phyloP scores from a whole-genome alignment of 2,113 vertebrate species.

The Chinchilla lanigera region DNA sequence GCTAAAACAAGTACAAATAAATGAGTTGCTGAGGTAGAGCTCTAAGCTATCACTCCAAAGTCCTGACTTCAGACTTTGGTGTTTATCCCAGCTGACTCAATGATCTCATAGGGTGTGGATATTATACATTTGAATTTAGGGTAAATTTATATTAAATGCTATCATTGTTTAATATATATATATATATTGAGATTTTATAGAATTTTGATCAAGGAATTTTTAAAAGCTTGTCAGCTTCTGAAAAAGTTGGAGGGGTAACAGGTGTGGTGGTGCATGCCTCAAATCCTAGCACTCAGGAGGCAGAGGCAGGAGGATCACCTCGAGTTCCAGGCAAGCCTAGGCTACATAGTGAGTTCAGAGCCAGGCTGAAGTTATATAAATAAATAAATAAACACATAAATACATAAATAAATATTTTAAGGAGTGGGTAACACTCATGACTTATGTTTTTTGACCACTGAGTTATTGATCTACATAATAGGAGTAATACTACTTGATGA shows the following conservation, averaged over 20 bases:
- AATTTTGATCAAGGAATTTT: constrained; percentile 37
- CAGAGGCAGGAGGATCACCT: neutral
- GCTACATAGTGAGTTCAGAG: neutral
- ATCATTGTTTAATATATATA: neutral
- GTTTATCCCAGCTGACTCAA: neutral
- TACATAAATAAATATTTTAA: neutral
- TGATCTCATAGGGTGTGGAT: neutral
- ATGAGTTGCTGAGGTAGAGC: neutral
- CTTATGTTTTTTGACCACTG: neutral
- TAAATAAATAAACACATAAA: neutral
- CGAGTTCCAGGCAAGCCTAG: neutral
- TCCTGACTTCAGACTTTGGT: neutral
- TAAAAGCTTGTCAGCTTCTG: neutral
- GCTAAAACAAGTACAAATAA: neutral
- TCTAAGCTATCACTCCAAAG: neutral
- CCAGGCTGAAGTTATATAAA: neutral
- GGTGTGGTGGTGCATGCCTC: neutral
- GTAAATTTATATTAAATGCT: constrained; percentile 1
- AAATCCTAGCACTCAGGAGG: neutral
- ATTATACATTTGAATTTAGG: neutral
- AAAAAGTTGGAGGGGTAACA: neutral
- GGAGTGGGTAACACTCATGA: neutral
- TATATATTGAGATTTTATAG: neutral
- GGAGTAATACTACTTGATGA: too few relatives aligned
- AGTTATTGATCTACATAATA: neutral